Base-by-base conservation (phyloP, 2,113 vertebrate species). In the Pluvialis apricaria region DNA sequence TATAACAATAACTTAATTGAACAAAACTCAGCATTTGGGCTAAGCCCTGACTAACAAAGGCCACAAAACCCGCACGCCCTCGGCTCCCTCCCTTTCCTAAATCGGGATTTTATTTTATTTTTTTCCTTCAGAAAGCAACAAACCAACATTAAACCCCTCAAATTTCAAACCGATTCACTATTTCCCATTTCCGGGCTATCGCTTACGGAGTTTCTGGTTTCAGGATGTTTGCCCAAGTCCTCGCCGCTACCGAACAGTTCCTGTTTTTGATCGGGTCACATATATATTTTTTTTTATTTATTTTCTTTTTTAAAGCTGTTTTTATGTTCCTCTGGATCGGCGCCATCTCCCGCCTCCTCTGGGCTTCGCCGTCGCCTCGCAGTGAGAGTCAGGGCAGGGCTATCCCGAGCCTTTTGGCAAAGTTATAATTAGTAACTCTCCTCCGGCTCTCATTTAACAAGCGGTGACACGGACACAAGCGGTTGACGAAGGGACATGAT, bases 11-110 rank as follows among this genome's bases (percentile, higher is more conserved):
- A 26, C 45, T 52, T 8, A 34, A 65, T 4, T 17, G 6, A 54
- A 15, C 13, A 29, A n/a, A 40, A 54, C 13, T 12, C 45, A 13
- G 29, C 13, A 0, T 13, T 40, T 7, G 31, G 47, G 26, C 40
- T 54, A 14, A 60, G 34, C 42, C 34, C 38, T 18, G 26, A 4
- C 10, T 24, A 42, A 75, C 2, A 0, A 15, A 29, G 15, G 40
- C 9, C 0, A 0, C 31, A 26, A 42, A 64, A 25, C 14, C 64
- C 9, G 0, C 54, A 0, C 0, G 0, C 20, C 36, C 36, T 40
- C 11, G 1, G 61, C 61, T 54, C 40, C n/a, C 26, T 55, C 26
- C 49, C 11, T 26, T 47, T 36, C 82, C 60, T 7, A 34, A 51
- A 20, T 5, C 6, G 1, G 19, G 51, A 34, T 18, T 9, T 45